phyloP scores from a whole-genome alignment of 1,140 invertebrate species.

The Tyrophagus putrescentiae region DNA sequence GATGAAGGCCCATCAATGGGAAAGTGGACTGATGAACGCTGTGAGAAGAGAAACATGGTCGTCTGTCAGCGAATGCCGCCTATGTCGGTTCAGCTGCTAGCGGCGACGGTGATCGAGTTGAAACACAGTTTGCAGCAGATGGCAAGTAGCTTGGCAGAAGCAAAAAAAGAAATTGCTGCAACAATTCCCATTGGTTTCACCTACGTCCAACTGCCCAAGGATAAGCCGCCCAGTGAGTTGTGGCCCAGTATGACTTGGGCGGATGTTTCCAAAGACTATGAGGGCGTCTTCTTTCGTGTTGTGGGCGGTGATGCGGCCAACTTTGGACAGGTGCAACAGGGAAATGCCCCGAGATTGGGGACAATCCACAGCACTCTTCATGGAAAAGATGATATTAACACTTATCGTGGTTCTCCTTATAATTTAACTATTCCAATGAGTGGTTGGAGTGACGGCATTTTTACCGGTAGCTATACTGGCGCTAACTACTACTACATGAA shows the following conservation, averaged over 20 bases:
- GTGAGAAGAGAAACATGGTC: not conserved
- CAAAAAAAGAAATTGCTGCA: not conserved
- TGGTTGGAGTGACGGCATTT: too few species aligned
- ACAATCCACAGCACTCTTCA: too few species aligned
- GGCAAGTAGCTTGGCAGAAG: too few species aligned
- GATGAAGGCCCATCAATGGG: not conserved
- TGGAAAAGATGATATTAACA: too few species aligned
- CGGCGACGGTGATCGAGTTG: not conserved
- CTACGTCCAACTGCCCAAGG: not conserved
- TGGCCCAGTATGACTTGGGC: not conserved
- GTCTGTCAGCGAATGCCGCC: not conserved
- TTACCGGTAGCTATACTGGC: too few species aligned
- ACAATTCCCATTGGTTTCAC: not conserved
- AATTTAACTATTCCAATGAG: too few species aligned
- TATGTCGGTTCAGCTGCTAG: not conserved
- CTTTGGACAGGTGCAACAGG: not conserved
- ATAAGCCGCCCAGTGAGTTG: not conserved
- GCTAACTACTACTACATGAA: too few species aligned
- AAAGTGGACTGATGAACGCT: not conserved
- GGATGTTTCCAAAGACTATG: not conserved
- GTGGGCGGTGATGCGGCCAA: not conserved
- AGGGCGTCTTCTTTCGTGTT: not conserved
- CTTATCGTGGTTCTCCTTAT: too few species aligned
- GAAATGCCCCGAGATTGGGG: not conserved
- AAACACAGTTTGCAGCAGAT: not conserved